Percentiles rank a stretch among this genome's conserved stretches.
phyloP scores from a whole-genome alignment of 2,888 invertebrate genomes.

The Camptogramma bilineatum region DNA sequence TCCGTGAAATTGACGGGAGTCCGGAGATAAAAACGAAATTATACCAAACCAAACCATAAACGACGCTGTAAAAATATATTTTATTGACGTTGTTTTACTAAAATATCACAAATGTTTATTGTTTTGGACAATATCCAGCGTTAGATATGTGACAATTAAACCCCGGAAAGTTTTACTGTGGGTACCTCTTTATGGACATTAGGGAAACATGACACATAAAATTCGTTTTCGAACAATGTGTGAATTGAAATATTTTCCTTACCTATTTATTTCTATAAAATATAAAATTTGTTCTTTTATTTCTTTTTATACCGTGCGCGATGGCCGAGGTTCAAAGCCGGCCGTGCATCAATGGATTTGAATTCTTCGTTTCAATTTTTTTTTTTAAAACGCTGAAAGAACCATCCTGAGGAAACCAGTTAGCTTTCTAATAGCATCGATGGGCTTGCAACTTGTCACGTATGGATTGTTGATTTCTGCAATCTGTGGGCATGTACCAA shows the following conservation, averaged over 20 bases:
- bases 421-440: too few relatives aligned
- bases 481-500: too few relatives aligned
- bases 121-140: slow-evolving; percentile 16
- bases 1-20: slow-evolving; percentile 10
- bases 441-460: too few relatives aligned
- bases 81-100: slow-evolving; percentile 22
- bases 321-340: too few relatives aligned
- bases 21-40: slow-evolving; percentile 20
- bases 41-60: slow-evolving; percentile 28
- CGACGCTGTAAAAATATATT: slow-evolving; percentile 24
- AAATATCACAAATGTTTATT: slow-evolving; percentile 22
- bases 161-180: slow-evolving; percentile 6
- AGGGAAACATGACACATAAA: background rate
- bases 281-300: background rate
- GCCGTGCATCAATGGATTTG: too few relatives aligned
- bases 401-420: too few relatives aligned
- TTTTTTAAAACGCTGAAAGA: too few relatives aligned
- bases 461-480: too few relatives aligned
- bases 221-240: background rate
- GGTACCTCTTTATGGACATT: background rate
- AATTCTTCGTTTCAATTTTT: too few relatives aligned
- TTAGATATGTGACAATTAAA: slow-evolving; percentile 18
- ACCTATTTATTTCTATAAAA: background rate
- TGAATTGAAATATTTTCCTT: slow-evolving; percentile 1
- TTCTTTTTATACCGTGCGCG: too few relatives aligned